Percentiles rank a stretch among this genome's conserved stretches.
Conservation (phyloP, 2,797 vertebrate species). For the Takifugu ocellatus region DNA sequence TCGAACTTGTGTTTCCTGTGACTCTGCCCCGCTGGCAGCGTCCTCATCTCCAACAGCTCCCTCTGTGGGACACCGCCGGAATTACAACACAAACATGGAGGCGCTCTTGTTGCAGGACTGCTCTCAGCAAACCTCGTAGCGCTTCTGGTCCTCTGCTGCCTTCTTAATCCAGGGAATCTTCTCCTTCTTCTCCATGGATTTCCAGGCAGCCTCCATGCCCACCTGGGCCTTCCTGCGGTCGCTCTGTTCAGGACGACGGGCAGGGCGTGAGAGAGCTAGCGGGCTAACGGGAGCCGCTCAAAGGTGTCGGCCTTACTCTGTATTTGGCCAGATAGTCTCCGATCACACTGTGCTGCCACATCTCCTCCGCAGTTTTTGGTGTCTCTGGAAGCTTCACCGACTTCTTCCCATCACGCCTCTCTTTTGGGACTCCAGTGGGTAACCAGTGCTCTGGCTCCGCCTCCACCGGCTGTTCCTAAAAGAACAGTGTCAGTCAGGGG, state of each 20-base stretch:
- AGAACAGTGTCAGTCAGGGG: too few species aligned
- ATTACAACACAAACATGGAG: conserved; percentile 1
- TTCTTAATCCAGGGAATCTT: conserved; percentile 84
- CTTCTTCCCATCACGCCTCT: conserved; percentile 67
- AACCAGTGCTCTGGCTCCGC: conserved; percentile 66
- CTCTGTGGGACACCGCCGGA: conserved; percentile 61
- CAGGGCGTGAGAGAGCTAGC: background rate
- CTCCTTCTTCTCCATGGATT: conserved; percentile 82
- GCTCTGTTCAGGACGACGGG: conserved; percentile 51
- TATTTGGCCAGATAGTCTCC: conserved; percentile 79
- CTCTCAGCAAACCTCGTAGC: conserved; percentile 77
- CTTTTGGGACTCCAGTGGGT: conserved; percentile 37
- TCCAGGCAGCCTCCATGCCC: conserved; percentile 78
- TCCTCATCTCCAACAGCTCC: conserved; percentile 76
- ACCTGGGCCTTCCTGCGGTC: conserved; percentile 76
- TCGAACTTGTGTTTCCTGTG: conserved; percentile 80
- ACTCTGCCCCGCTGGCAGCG: conserved; percentile 38
- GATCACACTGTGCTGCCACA: conserved; percentile 80
- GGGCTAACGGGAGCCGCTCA: background rate
- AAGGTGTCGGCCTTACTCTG: conserved; percentile 47
- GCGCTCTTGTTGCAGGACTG: too few species aligned
- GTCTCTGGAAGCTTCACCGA: conserved; percentile 72
- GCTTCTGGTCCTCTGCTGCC: conserved; percentile 82
- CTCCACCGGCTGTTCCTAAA: conserved; percentile 61
- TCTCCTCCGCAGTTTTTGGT: conserved; percentile 77